These are phyloP conservation scores for Cryptocephalus moraei DNA, from an alignment of 2,888 invertebrate species.

Conservation along the genomic window DNA sequence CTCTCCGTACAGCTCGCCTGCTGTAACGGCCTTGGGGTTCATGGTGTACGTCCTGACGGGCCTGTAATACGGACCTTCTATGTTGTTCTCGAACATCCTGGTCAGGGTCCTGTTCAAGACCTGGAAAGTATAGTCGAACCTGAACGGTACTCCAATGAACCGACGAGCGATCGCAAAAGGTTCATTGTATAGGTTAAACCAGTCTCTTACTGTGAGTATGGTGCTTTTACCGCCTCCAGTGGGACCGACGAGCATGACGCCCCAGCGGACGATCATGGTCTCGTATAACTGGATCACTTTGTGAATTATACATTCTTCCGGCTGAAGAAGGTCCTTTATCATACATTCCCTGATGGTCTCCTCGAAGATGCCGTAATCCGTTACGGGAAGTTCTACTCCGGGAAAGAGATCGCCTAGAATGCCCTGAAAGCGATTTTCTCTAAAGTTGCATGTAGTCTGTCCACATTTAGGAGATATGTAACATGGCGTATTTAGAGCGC, in stretches of 20 bases:
- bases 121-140: constrained; percentile 35
- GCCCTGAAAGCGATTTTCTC: constrained; percentile 41
- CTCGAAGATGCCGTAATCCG: constrained; percentile 69
- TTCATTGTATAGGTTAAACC: not conserved
- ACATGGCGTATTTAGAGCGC: too few species aligned
- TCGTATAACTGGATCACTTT: constrained; percentile 82
- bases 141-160: not conserved
- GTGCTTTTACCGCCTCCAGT: constrained; percentile 81
- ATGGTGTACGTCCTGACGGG: constrained; percentile 68
- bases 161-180: not conserved
- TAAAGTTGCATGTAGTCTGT: too few species aligned
- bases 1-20: constrained; percentile 83
- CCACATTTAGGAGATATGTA: too few species aligned
- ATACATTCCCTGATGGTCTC: constrained; percentile 49
- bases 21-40: constrained; percentile 81
- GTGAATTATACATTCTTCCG: constrained; percentile 53
- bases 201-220: constrained; percentile 52
- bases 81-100: constrained; percentile 50
- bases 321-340: constrained; percentile 52
- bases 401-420: constrained; percentile 87
- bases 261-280: constrained; percentile 85
- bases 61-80: constrained; percentile 53
- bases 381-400: constrained; percentile 64
- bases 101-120: constrained; percentile 60
- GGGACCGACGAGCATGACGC: constrained; percentile 86